Base-by-base conservation (phyloP, 2,888 invertebrate genomes). In the Caenorhabditis parvicauda region DNA sequence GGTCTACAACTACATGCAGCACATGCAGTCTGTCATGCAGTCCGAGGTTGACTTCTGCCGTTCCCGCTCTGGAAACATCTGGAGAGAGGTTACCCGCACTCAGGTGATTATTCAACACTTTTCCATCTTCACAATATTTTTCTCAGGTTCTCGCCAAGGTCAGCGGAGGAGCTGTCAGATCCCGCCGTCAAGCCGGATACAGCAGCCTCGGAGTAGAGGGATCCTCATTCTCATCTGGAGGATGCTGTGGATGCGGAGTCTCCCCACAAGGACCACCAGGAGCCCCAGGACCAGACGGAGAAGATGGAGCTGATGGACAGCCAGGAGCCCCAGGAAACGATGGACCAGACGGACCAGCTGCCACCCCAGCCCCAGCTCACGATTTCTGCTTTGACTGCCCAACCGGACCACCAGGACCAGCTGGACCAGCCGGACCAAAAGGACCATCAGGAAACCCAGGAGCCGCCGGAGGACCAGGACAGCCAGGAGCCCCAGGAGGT, bases 1-100 rank as follows among this genome's bases (percentile, higher is more conserved):
- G 64, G 46, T 74, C 28, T 74, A 72, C 68, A 74, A 73, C 64
- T 74, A 76, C 70, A 65, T 76, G 58, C 76, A 76, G 63, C 74
- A 73, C 58, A 72, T 76, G 72, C 69, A 69, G 49, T 67, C 67
- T 9, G 60, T 63, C 24, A 69, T 69, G 68, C 68, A 69, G 44
- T 59, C 56, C 46, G 70, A 70, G 57, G 70, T 70, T 29, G 72
- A 72, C 45, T 72, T 74, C 65, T 71, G 72, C 66, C 66, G 72
- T 59, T 69, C 73, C 32, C 69, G 75, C 22, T 72, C 73, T 44
- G 54, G 59, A 53, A 70, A 68, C 64, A 67, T 75, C 62, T 74
- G 74, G 75, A 60, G 63, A 52, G 75, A 76, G 55, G 72, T 73
- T 22, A 69, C 72, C 54, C 61, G 70, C 43, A 74, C 75, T 5